Conservation (phyloP, 1,140 invertebrate genomes). For the Formica exsecta region DNA sequence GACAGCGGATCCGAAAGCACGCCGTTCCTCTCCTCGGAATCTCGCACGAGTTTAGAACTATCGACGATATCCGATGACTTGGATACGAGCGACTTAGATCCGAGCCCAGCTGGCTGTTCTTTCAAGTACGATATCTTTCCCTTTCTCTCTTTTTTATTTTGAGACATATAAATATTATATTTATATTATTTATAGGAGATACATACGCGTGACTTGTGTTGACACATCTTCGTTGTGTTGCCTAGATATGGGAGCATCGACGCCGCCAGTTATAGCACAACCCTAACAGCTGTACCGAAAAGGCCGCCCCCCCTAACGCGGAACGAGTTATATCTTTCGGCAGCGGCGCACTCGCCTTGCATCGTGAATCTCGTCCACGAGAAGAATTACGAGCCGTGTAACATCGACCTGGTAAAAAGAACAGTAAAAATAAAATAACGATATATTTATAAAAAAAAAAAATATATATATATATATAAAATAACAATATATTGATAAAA, state of each 20-base stretch:
- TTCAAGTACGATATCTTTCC: slow-evolving; percentile 49
- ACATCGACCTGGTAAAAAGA: slow-evolving; percentile 72
- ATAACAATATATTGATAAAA: no score
- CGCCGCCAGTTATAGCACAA: slow-evolving; percentile 68
- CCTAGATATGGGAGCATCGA: slow-evolving; percentile 74
- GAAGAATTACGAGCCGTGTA: slow-evolving; percentile 72
- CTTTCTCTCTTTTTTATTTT: no score
- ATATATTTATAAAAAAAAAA: not conserved
- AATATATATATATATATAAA: no score
- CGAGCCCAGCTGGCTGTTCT: slow-evolving; percentile 38
- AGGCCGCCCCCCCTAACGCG: slow-evolving; percentile 63
- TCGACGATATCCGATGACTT: slow-evolving; percentile 71
- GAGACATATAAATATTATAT: not conserved
- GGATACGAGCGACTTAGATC: slow-evolving; percentile 77
- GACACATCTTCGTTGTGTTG: not conserved
- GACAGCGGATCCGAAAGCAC: slow-evolving; percentile 79
- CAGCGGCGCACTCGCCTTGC: slow-evolving; percentile 31
- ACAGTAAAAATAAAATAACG: slow-evolving; percentile 9
- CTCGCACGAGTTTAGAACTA: slow-evolving; percentile 66
- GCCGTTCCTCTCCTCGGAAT: slow-evolving; percentile 74
- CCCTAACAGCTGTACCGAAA: slow-evolving; percentile 63
- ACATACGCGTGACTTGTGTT: not conserved
- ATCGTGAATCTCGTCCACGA: slow-evolving; percentile 60
- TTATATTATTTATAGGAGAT: slow-evolving; percentile 2
- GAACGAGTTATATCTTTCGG: slow-evolving; percentile 35